Evolutionary conservation across 2,888 invertebrate species (phyloP).

Genomic region (Lampropteryx suffumata): DNA sequence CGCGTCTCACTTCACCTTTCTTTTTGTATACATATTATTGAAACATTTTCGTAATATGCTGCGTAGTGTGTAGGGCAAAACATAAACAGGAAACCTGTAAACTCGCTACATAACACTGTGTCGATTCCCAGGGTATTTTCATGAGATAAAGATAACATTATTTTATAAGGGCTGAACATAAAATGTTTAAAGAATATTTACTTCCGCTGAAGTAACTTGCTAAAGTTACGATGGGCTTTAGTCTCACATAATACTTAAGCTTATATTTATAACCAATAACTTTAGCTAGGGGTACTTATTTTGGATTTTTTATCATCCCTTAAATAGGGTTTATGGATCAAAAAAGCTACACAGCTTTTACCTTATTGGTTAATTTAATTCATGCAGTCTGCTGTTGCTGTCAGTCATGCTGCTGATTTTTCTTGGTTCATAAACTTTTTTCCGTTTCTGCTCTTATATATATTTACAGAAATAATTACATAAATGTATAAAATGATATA

Average conservation of each 20-base stretch:
- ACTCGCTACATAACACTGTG: too few species aligned
- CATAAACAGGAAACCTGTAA: too few species aligned
- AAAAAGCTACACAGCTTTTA: conserved; percentile 27
- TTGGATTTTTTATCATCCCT: conserved; percentile 30
- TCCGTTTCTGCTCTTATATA: too few species aligned
- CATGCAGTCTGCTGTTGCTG: too few species aligned
- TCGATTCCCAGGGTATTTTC: not conserved
- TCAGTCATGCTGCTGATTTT: too few species aligned
- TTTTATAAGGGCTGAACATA: conserved; percentile 14
- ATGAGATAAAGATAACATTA: conserved; percentile 1
- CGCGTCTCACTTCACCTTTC: too few species aligned
- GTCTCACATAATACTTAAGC: conserved; percentile 33
- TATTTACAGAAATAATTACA: too few species aligned
- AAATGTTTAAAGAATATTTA: conserved; percentile 14
- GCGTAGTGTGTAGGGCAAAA: too few species aligned
- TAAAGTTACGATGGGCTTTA: conserved; percentile 29
- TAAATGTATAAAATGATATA: too few species aligned
- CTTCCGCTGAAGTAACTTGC: conserved; percentile 6
- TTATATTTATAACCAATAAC: conserved; percentile 36
- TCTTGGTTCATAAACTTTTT: too few species aligned
- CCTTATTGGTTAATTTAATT: not conserved
- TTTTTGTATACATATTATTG: too few species aligned
- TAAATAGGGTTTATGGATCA: conserved; percentile 29
- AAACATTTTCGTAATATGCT: too few species aligned
- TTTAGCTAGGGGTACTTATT: conserved; percentile 31